These are phyloP conservation scores for Miltochrista miniata DNA, from an alignment of 2,888 invertebrate genomes.

Conservation along the genomic window DNA sequence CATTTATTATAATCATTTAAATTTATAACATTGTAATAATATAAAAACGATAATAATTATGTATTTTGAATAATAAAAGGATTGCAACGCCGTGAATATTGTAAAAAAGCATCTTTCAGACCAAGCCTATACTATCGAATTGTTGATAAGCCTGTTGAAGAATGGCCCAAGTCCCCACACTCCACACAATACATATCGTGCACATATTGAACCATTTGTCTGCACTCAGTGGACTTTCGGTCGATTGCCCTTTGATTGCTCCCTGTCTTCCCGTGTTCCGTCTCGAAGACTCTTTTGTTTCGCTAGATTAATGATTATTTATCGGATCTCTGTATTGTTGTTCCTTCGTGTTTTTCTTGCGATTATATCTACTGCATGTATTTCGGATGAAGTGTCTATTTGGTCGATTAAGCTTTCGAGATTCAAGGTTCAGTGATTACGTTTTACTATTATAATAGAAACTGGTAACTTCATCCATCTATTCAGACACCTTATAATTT, in stretches of 20 bases:
- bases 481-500: too few relatives aligned
- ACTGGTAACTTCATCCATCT: too few relatives aligned
- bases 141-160: constrained; percentile 22
- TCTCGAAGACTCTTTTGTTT: constrained; percentile 34
- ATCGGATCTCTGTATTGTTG: constrained; percentile 23
- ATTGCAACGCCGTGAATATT: too few relatives aligned
- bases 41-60: too few relatives aligned
- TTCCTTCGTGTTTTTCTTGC: constrained; percentile 13
- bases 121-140: too few relatives aligned
- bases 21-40: too few relatives aligned
- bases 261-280: constrained; percentile 46
- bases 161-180: constrained; percentile 22
- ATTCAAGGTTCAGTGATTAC: background rate
- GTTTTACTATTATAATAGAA: too few relatives aligned
- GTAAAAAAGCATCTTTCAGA: too few relatives aligned
- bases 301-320: constrained; percentile 32
- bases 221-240: constrained; percentile 37
- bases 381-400: background rate
- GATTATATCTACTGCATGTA: constrained; percentile 1
- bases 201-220: constrained; percentile 41
- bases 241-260: constrained; percentile 51
- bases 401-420: background rate
- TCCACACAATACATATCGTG: constrained; percentile 12
- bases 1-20: too few relatives aligned
- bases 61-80: too few relatives aligned